Conservation (phyloP, 2,888 invertebrate species). For the Phasia obesa region DNA sequence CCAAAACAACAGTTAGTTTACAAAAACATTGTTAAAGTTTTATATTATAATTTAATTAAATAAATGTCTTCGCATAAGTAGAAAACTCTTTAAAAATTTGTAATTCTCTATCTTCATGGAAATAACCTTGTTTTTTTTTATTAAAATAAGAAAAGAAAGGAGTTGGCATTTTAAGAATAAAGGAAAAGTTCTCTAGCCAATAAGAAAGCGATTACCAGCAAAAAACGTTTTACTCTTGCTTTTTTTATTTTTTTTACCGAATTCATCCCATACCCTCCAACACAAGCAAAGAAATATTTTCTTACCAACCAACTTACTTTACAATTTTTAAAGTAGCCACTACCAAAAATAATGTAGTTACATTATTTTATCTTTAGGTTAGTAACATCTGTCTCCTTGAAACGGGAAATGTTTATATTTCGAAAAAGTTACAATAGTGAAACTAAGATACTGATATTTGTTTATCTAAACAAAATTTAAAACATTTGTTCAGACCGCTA, state of each 20-base stretch:
- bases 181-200: conserved; percentile 56
- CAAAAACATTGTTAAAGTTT: no score
- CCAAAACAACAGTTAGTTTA: no score
- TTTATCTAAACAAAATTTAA: no score
- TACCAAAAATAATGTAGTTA: neutral
- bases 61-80: no score
- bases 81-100: no score
- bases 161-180: conserved; percentile 36
- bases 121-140: neutral
- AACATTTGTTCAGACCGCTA: no score
- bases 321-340: neutral
- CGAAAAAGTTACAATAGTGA: no score
- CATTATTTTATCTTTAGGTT: neutral
- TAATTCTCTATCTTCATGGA: no score
- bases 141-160: conserved; percentile 21
- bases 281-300: neutral
- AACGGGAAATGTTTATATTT: no score
- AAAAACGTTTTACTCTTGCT: conserved; percentile 11
- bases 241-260: neutral
- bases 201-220: conserved; percentile 58
- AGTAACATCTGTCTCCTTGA: no score
- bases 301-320: neutral
- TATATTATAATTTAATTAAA: no score
- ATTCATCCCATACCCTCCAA: neutral
- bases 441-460: no score